A percentile compares a stretch with the other conserved stretches of the same genome.
These are phyloP conservation scores for Anolis apletophallus DNA, from an alignment of 2,797 vertebrate genomes.

Conservation along the genomic window DNA sequence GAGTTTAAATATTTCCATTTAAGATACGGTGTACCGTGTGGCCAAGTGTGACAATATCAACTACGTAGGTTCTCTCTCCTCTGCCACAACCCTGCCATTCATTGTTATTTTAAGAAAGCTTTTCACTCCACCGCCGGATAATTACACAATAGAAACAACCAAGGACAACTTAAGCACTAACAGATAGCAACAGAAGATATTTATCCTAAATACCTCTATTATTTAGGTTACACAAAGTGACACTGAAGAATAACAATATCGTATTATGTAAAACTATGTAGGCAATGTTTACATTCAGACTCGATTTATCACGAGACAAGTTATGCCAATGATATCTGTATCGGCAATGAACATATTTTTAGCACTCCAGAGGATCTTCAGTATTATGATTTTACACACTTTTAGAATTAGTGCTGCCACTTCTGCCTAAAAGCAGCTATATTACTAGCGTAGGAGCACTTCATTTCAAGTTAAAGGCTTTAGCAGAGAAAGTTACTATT, in stretches of 20 bases:
- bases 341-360: not conserved
- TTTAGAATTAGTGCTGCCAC: not conserved
- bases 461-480: not conserved
- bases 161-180: not conserved
- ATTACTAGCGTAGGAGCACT: not conserved
- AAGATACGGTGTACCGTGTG: not conserved
- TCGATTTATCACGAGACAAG: not conserved
- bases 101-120: not conserved
- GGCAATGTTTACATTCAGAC: not conserved
- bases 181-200: not conserved
- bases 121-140: not conserved
- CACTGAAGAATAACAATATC: not conserved
- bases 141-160: not conserved
- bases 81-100: not conserved
- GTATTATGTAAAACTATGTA: not conserved
- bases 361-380: not conserved
- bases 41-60: not conserved
- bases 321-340: not conserved
- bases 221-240: not conserved
- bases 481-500: not conserved
- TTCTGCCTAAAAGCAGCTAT: not conserved
- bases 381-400: not conserved
- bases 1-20: not conserved
- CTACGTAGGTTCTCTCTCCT: not conserved
- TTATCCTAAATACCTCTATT: not conserved